phyloP scores from a whole-genome alignment of 2,113 vertebrate species.

The Hydropotes inermis region DNA sequence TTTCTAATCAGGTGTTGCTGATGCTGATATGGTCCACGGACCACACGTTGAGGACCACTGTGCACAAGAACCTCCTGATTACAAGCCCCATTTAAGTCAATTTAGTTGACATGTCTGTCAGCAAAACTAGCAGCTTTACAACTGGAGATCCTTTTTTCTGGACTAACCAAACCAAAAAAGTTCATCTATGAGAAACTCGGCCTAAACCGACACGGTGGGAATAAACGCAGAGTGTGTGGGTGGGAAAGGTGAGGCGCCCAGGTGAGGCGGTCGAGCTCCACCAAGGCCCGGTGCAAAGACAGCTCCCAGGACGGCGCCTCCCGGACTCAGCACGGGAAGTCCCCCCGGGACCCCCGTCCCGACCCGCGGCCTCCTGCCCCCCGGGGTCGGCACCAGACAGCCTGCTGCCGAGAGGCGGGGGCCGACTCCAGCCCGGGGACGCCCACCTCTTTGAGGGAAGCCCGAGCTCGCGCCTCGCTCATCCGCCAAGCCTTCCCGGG shows the following conservation, averaged over 20 bases:
- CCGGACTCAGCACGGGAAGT: neutral
- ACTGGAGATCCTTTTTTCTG: neutral
- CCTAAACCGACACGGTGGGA: neutral
- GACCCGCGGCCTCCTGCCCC: neutral
- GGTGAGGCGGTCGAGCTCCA: neutral
- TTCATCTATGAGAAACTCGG: neutral
- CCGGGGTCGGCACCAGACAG: neutral
- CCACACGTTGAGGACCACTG: neutral
- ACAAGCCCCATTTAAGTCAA: neutral
- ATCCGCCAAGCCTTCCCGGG: neutral
- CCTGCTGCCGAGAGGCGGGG: neutral
- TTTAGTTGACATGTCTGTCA: neutral
- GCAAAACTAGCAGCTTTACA: neutral
- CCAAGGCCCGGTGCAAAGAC: neutral
- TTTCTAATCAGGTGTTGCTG: neutral
- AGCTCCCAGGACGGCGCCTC: neutral
- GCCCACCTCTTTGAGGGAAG: neutral
- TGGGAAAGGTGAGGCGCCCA: neutral
- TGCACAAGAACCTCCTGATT: neutral
- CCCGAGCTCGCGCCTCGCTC: neutral
- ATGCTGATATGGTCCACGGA: neutral
- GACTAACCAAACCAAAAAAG: neutral
- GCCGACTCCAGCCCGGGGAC: neutral
- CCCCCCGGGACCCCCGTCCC: neutral
- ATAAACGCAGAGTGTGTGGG: neutral